Base-by-base conservation (phyloP, 2,888 invertebrate species). In the Leptinotarsa rubiginosa region DNA sequence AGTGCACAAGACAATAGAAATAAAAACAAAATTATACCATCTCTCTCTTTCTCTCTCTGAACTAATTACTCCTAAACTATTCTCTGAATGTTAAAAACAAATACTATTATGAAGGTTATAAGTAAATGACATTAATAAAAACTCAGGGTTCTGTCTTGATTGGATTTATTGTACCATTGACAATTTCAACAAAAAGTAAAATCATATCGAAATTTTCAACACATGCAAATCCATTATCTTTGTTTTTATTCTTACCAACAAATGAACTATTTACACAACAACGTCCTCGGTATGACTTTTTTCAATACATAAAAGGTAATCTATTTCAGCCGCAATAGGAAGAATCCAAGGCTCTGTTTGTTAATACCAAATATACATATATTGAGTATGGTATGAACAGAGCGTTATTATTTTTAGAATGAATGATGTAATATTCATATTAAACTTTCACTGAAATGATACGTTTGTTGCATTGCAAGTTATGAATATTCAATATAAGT, bases 271-370 rank as follows among this genome's bases (percentile, higher is more conserved):
- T 62, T 62, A 41, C 62, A 62, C 62, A 62, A 62, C 22, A 56
- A 10, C 16, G 62, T 62, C 62, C 62, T 62, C 62, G 20, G 7
- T 15, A 13, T 56, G 20, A 13, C 31, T 62, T 41, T 22, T 62
- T 62, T 62, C 62, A 3, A 15, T 31, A 16, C n/a, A 31, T 62
- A n/a, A 62, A 62, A 62, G 31, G 16, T 59, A 62, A 62, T 41
- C 62, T 18, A 62, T 41, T 62, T 62, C 4, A 31, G 62, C 62
- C 62, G 41, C 31, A 62, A 62, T 31, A 62, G 62, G 62, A 62
- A 62, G 62, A 41, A 62, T 62, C 5, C 62, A 62, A 62, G 62
- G 62, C 10, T 62, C n/a, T 62, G 18, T 62, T 31, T 62, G 62
- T 62, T 62, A 62, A 62, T 31, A 62, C 20, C 12, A n/a, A 62